phyloP scores from a whole-genome alignment of 2,113 vertebrate genomes.

The Neofelis nebulosa region DNA sequence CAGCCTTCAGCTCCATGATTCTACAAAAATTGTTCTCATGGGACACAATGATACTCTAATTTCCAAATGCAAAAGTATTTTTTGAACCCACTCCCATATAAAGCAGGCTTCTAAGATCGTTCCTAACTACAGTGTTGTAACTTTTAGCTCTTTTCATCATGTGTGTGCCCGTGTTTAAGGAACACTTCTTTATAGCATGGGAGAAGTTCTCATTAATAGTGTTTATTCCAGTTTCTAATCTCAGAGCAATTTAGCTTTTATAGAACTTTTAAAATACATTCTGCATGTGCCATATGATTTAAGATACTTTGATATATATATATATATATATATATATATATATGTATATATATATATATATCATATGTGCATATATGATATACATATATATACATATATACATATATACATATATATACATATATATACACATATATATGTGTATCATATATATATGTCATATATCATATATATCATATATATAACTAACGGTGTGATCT shows the following conservation, averaged over 20 bases:
- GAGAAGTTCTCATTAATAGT: slow-evolving; percentile 10
- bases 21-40: neutral
- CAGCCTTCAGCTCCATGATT: neutral
- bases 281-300: slow-evolving; percentile 43
- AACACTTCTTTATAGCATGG: neutral
- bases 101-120: neutral
- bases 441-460: no score
- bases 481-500: neutral
- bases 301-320: neutral
- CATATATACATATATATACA: no score
- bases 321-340: neutral
- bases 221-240: slow-evolving; percentile 14
- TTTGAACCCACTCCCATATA: neutral
- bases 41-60: neutral
- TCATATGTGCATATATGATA: neutral
- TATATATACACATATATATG: no score
- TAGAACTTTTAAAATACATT: slow-evolving; percentile 54
- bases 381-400: neutral
- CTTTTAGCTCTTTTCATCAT: neutral
- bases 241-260: slow-evolving; percentile 8
- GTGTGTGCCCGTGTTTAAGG: neutral
- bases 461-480: neutral
- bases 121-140: neutral
- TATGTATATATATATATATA: neutral
- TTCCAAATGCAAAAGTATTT: neutral